Evolutionary conservation across 2,797 vertebrate species (phyloP).

Genomic region (Notolabrus celidotus): DNA sequence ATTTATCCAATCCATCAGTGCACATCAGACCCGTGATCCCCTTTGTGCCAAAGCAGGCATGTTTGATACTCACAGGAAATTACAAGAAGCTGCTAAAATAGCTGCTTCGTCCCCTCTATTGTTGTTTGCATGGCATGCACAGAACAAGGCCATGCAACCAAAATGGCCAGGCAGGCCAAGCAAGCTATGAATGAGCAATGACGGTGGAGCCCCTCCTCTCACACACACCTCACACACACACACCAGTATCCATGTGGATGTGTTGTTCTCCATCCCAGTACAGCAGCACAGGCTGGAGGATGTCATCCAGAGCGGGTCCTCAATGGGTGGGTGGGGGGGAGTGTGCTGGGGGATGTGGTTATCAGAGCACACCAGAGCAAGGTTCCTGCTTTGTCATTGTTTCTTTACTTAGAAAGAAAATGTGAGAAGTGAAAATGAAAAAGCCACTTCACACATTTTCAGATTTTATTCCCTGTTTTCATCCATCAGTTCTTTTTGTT

Average conservation of each 20-base stretch:
- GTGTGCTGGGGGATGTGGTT: too few species aligned
- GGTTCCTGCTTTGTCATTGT: too few species aligned
- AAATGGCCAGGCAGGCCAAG: conserved; percentile 65
- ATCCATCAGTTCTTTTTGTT: too few species aligned
- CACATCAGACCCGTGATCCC: background rate
- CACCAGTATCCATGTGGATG: conserved; percentile 57
- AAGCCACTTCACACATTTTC: too few species aligned
- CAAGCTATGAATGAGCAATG: conserved; percentile 76
- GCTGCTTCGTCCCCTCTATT: conserved; percentile 40
- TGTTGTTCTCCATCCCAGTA: conserved; percentile 51
- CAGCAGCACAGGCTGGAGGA: conserved; percentile 8
- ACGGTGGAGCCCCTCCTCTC: conserved; percentile 66
- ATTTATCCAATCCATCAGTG: conserved; percentile 22
- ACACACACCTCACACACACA: conserved; percentile 33
- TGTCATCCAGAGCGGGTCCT: conserved; percentile 21
- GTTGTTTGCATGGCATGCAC: conserved; percentile 52
- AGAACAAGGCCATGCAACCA: conserved; percentile 69
- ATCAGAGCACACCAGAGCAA: too few species aligned
- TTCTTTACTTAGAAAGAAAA: too few species aligned
- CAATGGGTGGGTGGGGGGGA: background rate
- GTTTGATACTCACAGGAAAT: conserved; percentile 9
- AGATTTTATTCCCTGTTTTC: too few species aligned
- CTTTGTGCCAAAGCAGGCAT: background rate
- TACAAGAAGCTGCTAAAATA: conserved; percentile 1
- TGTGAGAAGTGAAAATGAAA: too few species aligned